A percentile compares a stretch with the other conserved stretches of the same genome.
These are phyloP conservation scores for Megaceryle maxima DNA, from an alignment of 2,113 vertebrate species.

Conservation along the genomic window DNA sequence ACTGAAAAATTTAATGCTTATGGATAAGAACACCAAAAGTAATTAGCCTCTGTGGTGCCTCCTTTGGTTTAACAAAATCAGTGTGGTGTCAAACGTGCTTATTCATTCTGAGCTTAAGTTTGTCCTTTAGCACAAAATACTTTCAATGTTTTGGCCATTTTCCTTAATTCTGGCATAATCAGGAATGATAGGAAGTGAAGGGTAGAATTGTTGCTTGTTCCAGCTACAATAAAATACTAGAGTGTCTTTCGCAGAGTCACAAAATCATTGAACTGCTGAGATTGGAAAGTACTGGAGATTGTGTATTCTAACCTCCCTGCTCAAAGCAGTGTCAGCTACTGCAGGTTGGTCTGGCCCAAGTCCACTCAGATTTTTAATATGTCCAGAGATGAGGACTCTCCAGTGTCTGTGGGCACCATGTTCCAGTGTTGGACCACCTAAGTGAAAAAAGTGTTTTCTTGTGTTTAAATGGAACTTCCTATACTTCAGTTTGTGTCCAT, in stretches of 20 bases:
- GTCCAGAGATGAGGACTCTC: not conserved
- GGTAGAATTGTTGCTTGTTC: not conserved
- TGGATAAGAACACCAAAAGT: constrained; percentile 65
- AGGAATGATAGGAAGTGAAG: not conserved
- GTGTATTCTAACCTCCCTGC: not conserved
- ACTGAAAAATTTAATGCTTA: constrained; percentile 66
- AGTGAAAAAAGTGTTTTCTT: not conserved
- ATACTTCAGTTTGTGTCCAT: not conserved
- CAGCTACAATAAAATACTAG: not conserved
- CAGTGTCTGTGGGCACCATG: not conserved
- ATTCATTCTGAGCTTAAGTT: not conserved
- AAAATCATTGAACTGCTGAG: not conserved
- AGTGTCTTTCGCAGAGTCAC: not conserved
- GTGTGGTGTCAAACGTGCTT: not conserved
- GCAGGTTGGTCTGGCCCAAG: not conserved
- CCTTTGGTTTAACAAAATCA: constrained; percentile 55
- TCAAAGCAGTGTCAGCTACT: not conserved
- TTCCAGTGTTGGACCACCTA: not conserved
- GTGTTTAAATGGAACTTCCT: not conserved
- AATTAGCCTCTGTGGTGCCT: constrained; percentile 66
- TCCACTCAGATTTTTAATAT: not conserved
- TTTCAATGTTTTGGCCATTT: not conserved
- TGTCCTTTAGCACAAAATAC: constrained; percentile 8
- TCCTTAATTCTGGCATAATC: not conserved
- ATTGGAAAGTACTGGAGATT: not conserved